These are phyloP conservation scores for Barypeithes pellucidus DNA, from an alignment of 2,888 invertebrate species.

Conservation along the genomic window DNA sequence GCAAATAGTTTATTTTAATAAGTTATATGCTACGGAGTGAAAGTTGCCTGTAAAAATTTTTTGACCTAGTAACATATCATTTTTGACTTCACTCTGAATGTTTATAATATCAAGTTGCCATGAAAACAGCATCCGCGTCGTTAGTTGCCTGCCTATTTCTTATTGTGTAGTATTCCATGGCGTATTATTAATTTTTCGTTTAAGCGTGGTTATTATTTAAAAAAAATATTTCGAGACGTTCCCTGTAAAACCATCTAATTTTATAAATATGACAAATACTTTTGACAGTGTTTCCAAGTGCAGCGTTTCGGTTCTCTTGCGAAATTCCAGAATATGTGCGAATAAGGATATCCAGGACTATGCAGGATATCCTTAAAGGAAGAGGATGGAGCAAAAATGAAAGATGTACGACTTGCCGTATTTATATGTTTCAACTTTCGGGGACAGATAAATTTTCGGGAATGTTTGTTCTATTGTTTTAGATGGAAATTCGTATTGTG, in stretches of 20 bases:
- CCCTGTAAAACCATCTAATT: background rate
- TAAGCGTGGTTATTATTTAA: too few relatives aligned
- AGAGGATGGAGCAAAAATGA: conserved; percentile 12
- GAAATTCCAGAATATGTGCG: conserved; percentile 7
- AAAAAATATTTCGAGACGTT: background rate
- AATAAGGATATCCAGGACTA: background rate
- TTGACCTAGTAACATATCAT: too few relatives aligned
- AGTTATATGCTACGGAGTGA: too few relatives aligned
- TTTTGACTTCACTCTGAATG: too few relatives aligned
- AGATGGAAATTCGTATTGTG: background rate
- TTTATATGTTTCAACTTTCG: conserved; percentile 23
- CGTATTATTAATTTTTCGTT: too few relatives aligned
- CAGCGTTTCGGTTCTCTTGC: conserved; percentile 6
- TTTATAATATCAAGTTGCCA: too few relatives aligned
- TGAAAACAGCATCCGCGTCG: too few relatives aligned
- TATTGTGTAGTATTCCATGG: too few relatives aligned
- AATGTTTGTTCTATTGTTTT: conserved; percentile 26
- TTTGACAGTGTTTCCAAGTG: background rate
- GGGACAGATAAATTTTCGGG: conserved; percentile 10
- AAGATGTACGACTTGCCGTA: conserved; percentile 7
- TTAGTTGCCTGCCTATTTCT: too few relatives aligned
- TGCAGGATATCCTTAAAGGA: conserved; percentile 18
- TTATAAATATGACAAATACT: conserved; percentile 19
- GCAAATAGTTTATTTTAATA: too few relatives aligned
- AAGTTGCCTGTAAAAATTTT: too few relatives aligned